A percentile compares a stretch with the other conserved stretches of the same genome.
These are phyloP conservation scores for Asbolus verrucosus DNA, from an alignment of 1,140 invertebrate genomes.

Conservation along the genomic window DNA sequence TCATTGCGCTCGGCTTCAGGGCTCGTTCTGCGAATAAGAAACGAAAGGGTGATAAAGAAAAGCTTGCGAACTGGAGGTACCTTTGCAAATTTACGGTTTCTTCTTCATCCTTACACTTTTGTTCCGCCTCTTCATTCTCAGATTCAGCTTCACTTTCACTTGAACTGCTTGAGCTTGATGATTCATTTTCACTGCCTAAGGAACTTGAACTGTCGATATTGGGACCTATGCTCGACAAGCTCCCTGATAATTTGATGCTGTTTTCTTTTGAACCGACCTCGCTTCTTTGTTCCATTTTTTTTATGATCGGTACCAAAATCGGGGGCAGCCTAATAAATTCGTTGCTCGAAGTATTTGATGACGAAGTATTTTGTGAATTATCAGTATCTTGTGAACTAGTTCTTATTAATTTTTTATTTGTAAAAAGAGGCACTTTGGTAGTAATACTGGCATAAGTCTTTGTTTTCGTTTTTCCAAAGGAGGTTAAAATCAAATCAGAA, in stretches of 20 bases:
- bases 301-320: constrained; percentile 74
- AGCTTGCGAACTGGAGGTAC: too few species aligned
- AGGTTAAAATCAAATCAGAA: constrained; percentile 61
- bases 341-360: constrained; percentile 67
- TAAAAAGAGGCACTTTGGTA: constrained; percentile 56
- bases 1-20: background rate
- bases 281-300: constrained; percentile 58
- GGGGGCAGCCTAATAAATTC: constrained; percentile 74
- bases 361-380: constrained; percentile 64
- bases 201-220: constrained; percentile 77
- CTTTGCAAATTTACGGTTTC: constrained; percentile 1
- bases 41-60: too few species aligned
- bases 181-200: constrained; percentile 57
- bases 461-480: constrained; percentile 52
- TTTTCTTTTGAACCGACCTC: constrained; percentile 33
- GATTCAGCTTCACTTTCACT: constrained; percentile 46
- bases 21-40: background rate
- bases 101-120: constrained; percentile 9
- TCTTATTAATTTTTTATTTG: constrained; percentile 56
- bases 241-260: constrained; percentile 61
- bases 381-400: constrained; percentile 41
- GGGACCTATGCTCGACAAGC: constrained; percentile 74
- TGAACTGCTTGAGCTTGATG: constrained; percentile 38
- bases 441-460: constrained; percentile 41
- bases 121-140: constrained; percentile 27